Percentiles rank a stretch among this genome's conserved stretches.
Evolutionary conservation across 2,113 vertebrate genomes (phyloP).

Genomic region (Miniopterus natalensis): DNA sequence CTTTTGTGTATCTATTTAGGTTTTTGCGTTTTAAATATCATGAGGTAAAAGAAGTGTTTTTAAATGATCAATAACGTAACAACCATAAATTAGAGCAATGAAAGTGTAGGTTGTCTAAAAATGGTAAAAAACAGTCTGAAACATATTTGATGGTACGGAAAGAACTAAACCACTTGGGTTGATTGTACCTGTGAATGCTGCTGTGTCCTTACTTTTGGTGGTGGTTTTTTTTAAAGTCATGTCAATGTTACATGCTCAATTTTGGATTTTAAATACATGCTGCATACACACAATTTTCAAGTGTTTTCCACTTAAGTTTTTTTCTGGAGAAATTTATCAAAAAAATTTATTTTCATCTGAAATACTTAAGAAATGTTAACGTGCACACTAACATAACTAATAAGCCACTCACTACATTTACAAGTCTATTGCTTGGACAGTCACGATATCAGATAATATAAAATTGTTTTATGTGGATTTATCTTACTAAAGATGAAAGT

Average conservation of each 20-base stretch:
- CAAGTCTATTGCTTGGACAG: neutral
- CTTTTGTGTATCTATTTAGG: neutral
- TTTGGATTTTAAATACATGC: neutral
- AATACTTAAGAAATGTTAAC: slow-evolving; percentile 5
- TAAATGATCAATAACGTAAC: neutral
- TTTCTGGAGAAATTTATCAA: slow-evolving; percentile 47
- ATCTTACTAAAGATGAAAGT: slow-evolving; percentile 55
- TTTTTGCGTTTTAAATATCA: neutral
- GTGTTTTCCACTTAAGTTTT: neutral
- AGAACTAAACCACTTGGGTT: neutral
- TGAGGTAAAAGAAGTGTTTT: neutral
- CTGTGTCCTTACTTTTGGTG: neutral
- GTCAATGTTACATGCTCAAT: neutral
- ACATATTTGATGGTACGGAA: neutral
- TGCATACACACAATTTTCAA: neutral
- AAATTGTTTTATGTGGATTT: slow-evolving; percentile 45
- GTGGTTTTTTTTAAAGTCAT: neutral
- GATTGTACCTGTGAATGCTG: neutral
- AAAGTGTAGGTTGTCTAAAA: neutral
- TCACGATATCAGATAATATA: neutral
- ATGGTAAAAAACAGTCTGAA: neutral
- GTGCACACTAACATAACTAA: neutral
- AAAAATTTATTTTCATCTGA: slow-evolving; percentile 4
- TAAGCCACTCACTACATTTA: slow-evolving; percentile 39
- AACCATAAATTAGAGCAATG: neutral